Conservation (phyloP, 2,888 invertebrate genomes). For the Ophraella communa region DNA sequence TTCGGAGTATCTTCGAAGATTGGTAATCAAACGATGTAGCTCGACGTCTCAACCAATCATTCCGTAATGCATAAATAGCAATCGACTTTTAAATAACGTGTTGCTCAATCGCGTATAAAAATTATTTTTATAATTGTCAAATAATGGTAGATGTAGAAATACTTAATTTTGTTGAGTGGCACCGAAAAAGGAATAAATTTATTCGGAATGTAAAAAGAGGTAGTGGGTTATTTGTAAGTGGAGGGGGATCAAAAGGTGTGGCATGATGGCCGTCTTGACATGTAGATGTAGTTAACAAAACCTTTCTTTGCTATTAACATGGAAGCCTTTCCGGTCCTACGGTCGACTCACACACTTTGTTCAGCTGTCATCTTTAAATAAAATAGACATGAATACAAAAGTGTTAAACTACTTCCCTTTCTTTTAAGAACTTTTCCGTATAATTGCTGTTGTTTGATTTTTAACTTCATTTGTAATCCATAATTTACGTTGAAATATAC, state of each 20-base stretch:
- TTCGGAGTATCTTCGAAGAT: not conserved
- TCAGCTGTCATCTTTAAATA: constrained; percentile 30
- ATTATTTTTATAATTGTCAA: too few relatives aligned
- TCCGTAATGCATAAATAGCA: not conserved
- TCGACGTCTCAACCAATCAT: not conserved
- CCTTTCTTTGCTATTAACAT: constrained; percentile 49
- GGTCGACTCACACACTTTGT: constrained; percentile 23
- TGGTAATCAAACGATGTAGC: not conserved
- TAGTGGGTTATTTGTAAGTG: constrained; percentile 25
- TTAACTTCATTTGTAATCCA: not conserved
- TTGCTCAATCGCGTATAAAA: too few relatives aligned
- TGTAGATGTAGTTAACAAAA: constrained; percentile 51
- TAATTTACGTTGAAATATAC: too few relatives aligned
- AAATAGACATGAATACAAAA: constrained; percentile 10
- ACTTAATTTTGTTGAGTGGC: too few relatives aligned
- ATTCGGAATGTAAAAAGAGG: not conserved
- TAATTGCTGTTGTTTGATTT: not conserved
- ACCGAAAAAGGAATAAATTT: not conserved
- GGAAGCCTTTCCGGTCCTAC: constrained; percentile 54
- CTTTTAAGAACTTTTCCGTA: not conserved
- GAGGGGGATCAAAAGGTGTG: constrained; percentile 35
- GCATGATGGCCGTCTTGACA: constrained; percentile 50
- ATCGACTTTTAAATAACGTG: too few relatives aligned
- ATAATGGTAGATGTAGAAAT: too few relatives aligned
- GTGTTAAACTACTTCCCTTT: constrained; percentile 9